Evolutionary conservation across 2,888 invertebrate genomes (phyloP).

Genomic region (Aelia acuminata): DNA sequence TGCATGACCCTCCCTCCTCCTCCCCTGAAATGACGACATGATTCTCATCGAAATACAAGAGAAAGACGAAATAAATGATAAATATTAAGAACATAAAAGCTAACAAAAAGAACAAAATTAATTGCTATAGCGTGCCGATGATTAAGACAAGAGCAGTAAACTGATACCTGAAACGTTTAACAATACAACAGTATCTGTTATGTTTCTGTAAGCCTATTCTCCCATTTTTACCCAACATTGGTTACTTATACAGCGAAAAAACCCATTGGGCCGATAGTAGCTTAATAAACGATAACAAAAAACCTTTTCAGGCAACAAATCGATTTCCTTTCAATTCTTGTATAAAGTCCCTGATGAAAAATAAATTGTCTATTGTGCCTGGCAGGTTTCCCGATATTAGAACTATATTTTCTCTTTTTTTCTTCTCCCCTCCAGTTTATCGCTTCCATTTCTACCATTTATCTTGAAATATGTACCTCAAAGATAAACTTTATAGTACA

Average conservation of each 20-base stretch:
- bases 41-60: no score
- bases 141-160: background rate
- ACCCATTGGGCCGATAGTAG: background rate
- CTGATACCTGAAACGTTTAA: background rate
- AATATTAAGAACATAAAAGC: background rate
- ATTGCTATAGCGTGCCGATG: background rate
- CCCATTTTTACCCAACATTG: background rate
- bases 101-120: background rate
- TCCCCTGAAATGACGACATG: no score
- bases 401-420: background rate
- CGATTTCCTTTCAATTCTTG: slow-evolving; percentile 34
- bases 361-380: slow-evolving; percentile 33
- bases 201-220: background rate
- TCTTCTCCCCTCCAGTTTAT: background rate
- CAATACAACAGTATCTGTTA: background rate
- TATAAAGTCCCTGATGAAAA: slow-evolving; percentile 41
- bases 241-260: slow-evolving; percentile 7
- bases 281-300: slow-evolving; percentile 31
- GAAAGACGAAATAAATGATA: background rate
- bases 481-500: background rate
- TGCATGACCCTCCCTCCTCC: no score
- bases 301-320: background rate
- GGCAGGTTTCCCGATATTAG: slow-evolving; percentile 25
- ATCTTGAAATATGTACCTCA: background rate
- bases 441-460: background rate